Conservation (phyloP, 2,888 invertebrate species). For the Coenonympha arcania region DNA sequence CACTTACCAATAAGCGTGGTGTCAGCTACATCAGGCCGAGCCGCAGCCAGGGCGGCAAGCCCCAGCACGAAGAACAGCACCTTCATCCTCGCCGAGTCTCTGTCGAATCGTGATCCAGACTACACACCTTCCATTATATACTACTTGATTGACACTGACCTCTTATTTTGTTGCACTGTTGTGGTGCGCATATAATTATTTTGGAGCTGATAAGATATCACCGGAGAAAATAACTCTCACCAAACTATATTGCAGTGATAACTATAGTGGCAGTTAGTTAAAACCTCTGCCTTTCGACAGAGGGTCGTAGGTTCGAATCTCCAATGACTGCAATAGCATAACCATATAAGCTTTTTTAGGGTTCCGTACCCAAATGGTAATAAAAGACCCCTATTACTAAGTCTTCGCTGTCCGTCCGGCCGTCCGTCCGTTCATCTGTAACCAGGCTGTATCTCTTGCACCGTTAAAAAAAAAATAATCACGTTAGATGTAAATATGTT, state of each 20-base stretch:
- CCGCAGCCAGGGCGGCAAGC: constrained; percentile 54
- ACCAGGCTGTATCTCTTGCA: too few relatives aligned
- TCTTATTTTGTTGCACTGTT: not conserved
- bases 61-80: constrained; percentile 47
- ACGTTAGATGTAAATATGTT: too few relatives aligned
- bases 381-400: too few relatives aligned
- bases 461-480: too few relatives aligned
- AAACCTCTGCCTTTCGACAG: too few relatives aligned
- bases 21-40: constrained; percentile 49
- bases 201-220: not conserved
- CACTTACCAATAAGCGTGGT: constrained; percentile 44
- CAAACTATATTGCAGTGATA: not conserved
- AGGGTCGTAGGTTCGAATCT: too few relatives aligned
- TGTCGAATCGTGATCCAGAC: constrained; percentile 45
- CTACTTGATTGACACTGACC: constrained; percentile 21
- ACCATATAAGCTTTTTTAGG: too few relatives aligned
- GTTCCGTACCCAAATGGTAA: too few relatives aligned
- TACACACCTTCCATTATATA: constrained; percentile 20
- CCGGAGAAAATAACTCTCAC: not conserved
- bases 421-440: too few relatives aligned
- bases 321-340: too few relatives aligned
- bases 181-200: not conserved
- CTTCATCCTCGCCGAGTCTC: constrained; percentile 50
- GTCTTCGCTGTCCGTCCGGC: too few relatives aligned
- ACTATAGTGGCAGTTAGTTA: too few relatives aligned